These are phyloP conservation scores for Cantharis rufa DNA, from an alignment of 2,888 invertebrate species.

Conservation along the genomic window DNA sequence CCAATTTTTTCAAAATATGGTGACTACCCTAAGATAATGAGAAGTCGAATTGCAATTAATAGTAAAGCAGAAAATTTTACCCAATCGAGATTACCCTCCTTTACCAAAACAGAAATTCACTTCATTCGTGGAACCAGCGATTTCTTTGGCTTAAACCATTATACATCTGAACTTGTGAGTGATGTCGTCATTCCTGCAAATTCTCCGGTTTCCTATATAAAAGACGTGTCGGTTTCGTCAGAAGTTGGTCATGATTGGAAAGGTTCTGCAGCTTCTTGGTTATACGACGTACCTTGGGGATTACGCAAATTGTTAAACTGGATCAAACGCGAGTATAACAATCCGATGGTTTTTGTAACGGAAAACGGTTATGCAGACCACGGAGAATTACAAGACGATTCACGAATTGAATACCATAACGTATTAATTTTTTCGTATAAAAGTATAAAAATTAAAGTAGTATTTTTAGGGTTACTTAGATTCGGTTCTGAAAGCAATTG, in stretches of 20 bases:
- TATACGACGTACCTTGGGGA: conserved; percentile 65
- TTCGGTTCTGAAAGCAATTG: conserved; percentile 57
- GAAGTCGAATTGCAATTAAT: conserved; percentile 50
- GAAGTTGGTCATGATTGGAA: conserved; percentile 59
- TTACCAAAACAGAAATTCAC: conserved; percentile 54
- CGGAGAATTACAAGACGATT: conserved; percentile 57
- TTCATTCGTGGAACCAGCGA: conserved; percentile 60
- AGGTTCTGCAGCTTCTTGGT: conserved; percentile 57
- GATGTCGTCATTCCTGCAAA: conserved; percentile 44
- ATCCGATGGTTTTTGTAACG: conserved; percentile 62
- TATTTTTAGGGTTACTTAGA: conserved; percentile 54
- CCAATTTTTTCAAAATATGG: conserved; percentile 57
- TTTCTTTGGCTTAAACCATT: conserved; percentile 70
- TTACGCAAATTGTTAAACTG: conserved; percentile 62
- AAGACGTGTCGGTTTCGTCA: conserved; percentile 54
- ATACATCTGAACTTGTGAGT: conserved; percentile 58
- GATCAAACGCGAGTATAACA: conserved; percentile 51
- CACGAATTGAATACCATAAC: conserved; percentile 53
- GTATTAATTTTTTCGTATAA: conserved; percentile 24
- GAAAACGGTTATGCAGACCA: conserved; percentile 65
- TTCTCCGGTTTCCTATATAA: conserved; percentile 54
- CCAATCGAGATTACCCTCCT: conserved; percentile 56
- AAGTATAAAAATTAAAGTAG: too few relatives aligned
- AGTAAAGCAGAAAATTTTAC: conserved; percentile 54
- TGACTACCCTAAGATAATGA: conserved; percentile 61